A percentile compares a stretch with the other conserved stretches of the same genome.
These are phyloP conservation scores for Acanthosoma haemorrhoidale DNA, from an alignment of 2,888 invertebrate species.

Conservation along the genomic window DNA sequence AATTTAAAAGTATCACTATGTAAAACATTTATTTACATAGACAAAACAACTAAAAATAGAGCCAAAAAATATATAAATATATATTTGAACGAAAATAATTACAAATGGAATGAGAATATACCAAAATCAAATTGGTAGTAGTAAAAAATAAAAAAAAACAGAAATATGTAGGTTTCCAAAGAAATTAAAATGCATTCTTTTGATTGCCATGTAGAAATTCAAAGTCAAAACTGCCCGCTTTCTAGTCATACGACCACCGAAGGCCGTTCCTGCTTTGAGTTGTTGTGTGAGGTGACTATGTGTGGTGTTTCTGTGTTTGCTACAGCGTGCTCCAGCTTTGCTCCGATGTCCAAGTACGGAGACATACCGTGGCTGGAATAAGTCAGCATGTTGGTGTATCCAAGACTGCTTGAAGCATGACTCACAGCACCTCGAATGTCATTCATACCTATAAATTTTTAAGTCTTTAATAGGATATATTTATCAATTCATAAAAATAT, in stretches of 20 bases:
- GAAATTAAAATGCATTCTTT: background rate
- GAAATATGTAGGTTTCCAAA: background rate
- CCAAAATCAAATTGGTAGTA: background rate
- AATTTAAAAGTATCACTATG: background rate
- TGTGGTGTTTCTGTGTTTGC: conserved; percentile 34
- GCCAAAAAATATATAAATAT: background rate
- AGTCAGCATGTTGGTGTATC: conserved; percentile 36
- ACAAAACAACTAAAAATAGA: background rate
- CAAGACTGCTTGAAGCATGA: conserved; percentile 23
- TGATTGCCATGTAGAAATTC: background rate
- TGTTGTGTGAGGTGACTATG: conserved; percentile 36
- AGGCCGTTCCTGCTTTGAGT: conserved; percentile 35
- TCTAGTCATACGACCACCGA: conserved; percentile 36
- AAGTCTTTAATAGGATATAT: too few relatives aligned
- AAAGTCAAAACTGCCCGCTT: background rate
- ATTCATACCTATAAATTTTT: conserved; percentile 31
- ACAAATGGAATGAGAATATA: background rate
- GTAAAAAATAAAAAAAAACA: background rate
- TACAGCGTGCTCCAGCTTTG: conserved; percentile 33
- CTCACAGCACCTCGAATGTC: conserved; percentile 31
- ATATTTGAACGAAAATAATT: background rate
- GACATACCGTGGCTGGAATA: conserved; percentile 35
- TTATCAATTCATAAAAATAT: too few relatives aligned
- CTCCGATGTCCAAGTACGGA: conserved; percentile 36
- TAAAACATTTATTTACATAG: conserved; percentile 16